Conservation (phyloP, 1,140 invertebrate genomes). For the Papilio polytes region DNA sequence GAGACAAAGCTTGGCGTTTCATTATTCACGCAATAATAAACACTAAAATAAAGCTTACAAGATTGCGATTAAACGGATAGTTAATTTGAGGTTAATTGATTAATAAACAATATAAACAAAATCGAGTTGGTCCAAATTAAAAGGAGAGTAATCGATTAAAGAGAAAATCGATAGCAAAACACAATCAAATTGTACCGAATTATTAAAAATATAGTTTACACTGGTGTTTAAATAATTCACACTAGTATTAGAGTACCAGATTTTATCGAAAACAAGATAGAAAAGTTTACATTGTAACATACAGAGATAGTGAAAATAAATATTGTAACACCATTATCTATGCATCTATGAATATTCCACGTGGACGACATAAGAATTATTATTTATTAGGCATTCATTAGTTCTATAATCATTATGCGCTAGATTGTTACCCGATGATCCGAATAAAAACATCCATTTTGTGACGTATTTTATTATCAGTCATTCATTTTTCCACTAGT, state of each 20-base stretch:
- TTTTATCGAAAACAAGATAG: not conserved
- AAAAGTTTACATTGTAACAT: not conserved
- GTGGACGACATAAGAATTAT: not conserved
- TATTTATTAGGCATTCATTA: not conserved
- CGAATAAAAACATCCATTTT: not conserved
- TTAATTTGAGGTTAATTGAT: not conserved
- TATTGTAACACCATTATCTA: not conserved
- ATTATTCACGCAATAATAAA: not conserved
- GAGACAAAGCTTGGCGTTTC: not conserved
- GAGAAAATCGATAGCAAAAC: not conserved
- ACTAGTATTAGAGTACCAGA: too few species aligned
- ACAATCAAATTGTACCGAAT: not conserved
- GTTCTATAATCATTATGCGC: not conserved
- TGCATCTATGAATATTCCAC: not conserved
- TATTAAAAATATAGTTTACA: too few species aligned
- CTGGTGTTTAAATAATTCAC: too few species aligned
- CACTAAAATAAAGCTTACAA: not conserved
- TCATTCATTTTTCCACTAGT: not conserved
- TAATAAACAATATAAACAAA: not conserved
- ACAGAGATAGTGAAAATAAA: not conserved
- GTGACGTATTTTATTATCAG: slow-evolving; percentile 4
- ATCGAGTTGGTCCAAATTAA: not conserved
- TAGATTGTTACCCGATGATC: not conserved
- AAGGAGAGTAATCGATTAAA: not conserved
- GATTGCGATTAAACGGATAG: not conserved